Evolutionary conservation across 2,888 invertebrate species (phyloP).

Genomic region (Ochropleura plecta): DNA sequence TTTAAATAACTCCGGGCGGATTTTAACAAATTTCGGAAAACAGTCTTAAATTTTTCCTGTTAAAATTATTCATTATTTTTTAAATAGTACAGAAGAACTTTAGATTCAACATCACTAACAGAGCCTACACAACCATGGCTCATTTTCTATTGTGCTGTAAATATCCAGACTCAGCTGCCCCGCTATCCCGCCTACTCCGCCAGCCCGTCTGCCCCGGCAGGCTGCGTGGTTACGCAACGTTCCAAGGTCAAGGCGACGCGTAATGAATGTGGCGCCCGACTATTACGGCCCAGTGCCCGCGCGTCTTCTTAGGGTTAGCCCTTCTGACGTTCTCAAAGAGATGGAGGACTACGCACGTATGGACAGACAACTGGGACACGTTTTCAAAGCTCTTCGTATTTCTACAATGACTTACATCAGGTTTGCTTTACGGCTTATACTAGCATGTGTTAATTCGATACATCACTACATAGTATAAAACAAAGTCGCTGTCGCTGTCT

Average conservation of each 20-base stretch:
- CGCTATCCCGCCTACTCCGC: no score
- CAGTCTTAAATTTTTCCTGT: background rate
- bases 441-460: no score
- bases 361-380: no score
- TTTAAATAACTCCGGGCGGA: no score
- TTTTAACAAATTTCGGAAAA: no score
- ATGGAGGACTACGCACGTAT: background rate
- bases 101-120: background rate
- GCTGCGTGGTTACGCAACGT: slow-evolving; percentile 41
- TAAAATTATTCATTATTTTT: background rate
- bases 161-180: background rate
- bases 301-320: slow-evolving; percentile 19
- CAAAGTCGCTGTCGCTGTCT: no score
- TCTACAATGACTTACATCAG: background rate
- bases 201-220: slow-evolving; percentile 6
- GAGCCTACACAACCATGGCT: background rate
- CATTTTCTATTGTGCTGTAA: background rate
- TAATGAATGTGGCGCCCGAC: slow-evolving; percentile 49
- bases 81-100: background rate
- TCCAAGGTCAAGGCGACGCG: slow-evolving; percentile 47
- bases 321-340: slow-evolving; percentile 1
- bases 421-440: no score
- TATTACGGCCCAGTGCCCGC: slow-evolving; percentile 24
- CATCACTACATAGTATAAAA: no score
- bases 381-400: background rate